These are phyloP conservation scores for Zophobas morio DNA, from an alignment of 1,140 invertebrate species.

Conservation along the genomic window DNA sequence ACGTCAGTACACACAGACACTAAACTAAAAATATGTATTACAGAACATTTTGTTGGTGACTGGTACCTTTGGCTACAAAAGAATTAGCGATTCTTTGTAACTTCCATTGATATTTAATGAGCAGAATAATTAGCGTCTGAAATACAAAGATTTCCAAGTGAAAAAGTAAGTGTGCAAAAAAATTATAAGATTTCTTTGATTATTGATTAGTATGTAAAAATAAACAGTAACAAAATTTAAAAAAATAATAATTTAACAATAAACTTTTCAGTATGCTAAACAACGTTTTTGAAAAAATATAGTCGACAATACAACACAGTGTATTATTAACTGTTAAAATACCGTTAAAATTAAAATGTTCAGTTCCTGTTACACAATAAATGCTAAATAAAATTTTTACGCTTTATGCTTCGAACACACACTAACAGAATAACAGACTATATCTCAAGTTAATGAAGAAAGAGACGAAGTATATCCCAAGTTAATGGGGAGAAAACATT, in stretches of 20 bases:
- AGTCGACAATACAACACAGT: neutral
- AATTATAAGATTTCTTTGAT: too few relatives aligned
- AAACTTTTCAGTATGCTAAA: neutral
- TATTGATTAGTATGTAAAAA: too few relatives aligned
- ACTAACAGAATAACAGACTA: neutral
- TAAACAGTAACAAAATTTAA: neutral
- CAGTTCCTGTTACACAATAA: constrained; percentile 27
- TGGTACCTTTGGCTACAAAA: neutral
- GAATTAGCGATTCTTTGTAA: neutral
- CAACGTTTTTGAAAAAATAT: constrained; percentile 9
- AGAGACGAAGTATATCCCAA: too few relatives aligned
- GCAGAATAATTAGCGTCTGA: too few relatives aligned
- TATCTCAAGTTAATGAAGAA: neutral
- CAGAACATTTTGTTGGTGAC: neutral
- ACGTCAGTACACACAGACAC: constrained; percentile 15
- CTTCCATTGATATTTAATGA: too few relatives aligned
- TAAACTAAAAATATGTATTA: neutral
- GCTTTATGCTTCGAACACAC: constrained; percentile 7
- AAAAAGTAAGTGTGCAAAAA: too few relatives aligned
- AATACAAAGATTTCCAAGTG: too few relatives aligned
- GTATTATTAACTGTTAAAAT: constrained; percentile 39
- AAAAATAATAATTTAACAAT: neutral
- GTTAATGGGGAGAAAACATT: too few relatives aligned
- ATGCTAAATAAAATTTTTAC: constrained; percentile 36
- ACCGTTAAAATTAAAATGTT: constrained; percentile 46